These are phyloP conservation scores for Hesperia comma DNA, from an alignment of 2,888 invertebrate genomes.

Conservation along the genomic window DNA sequence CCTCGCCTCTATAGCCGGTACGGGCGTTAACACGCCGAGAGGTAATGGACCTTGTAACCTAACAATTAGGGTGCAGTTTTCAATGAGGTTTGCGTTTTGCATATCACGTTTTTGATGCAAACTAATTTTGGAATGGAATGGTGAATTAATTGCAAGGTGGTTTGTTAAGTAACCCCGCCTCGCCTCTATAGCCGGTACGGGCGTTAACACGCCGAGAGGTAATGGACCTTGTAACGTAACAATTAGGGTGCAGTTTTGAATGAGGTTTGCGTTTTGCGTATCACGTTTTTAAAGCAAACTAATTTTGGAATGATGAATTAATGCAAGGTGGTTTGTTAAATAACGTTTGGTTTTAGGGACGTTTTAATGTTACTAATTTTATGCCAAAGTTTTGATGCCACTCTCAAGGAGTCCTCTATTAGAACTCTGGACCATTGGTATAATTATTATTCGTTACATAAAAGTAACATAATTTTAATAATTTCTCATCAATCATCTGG, in stretches of 20 bases:
- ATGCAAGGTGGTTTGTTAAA: too few relatives aligned
- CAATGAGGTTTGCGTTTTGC: slow-evolving; percentile 27
- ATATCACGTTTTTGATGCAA: slow-evolving; percentile 12
- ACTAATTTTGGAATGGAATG: not conserved
- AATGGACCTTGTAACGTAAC: slow-evolving; percentile 40
- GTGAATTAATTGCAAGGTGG: too few relatives aligned
- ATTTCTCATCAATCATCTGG: too few relatives aligned
- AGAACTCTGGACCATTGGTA: too few relatives aligned
- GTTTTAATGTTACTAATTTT: too few relatives aligned
- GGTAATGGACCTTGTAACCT: slow-evolving; percentile 53
- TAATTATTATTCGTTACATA: too few relatives aligned
- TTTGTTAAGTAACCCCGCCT: slow-evolving; percentile 86
- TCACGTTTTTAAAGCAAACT: slow-evolving; percentile 12
- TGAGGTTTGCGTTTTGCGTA: slow-evolving; percentile 24
- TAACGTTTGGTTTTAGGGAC: too few relatives aligned
- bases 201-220: slow-evolving; percentile 86
- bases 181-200: slow-evolving; percentile 93
- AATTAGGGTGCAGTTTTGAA: slow-evolving; percentile 32
- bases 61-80: slow-evolving; percentile 32
- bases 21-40: slow-evolving; percentile 88
- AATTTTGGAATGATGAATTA: not conserved
- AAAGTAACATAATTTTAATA: too few relatives aligned
- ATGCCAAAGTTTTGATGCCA: too few relatives aligned
- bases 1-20: slow-evolving; percentile 92
- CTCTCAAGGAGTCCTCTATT: too few relatives aligned